phyloP scores from a whole-genome alignment of 2,888 invertebrate genomes.

The Dasysyrphus tricinctus region DNA sequence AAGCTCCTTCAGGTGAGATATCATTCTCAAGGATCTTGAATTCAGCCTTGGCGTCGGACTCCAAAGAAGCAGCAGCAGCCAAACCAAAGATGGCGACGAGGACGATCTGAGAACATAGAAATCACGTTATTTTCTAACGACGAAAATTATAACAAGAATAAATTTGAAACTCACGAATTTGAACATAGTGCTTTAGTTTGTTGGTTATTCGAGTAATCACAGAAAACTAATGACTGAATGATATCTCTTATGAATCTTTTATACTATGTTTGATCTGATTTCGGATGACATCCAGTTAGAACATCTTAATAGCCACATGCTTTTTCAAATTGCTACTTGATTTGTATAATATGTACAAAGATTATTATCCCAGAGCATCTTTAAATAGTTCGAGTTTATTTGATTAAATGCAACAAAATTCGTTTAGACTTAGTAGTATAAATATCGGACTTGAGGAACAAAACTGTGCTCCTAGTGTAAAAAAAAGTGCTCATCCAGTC shows the following conservation, averaged over 20 bases:
- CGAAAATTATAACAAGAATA: neutral
- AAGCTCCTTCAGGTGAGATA: constrained; percentile 82
- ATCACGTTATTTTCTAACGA: neutral
- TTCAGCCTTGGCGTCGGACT: constrained; percentile 80
- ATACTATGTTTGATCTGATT: constrained; percentile 1
- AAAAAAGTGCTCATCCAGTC: no score
- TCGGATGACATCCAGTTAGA: neutral
- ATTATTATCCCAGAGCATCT: neutral
- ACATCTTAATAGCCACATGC: neutral
- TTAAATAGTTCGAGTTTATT: neutral
- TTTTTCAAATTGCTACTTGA: neutral
- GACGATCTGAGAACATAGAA: constrained; percentile 68
- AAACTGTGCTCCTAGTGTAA: no score
- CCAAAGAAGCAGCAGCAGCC: constrained; percentile 79
- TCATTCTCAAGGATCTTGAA: constrained; percentile 78
- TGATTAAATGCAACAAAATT: neutral
- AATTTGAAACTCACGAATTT: constrained; percentile 44
- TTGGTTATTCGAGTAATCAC: constrained; percentile 35
- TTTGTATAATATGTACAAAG: neutral
- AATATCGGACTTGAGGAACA: no score
- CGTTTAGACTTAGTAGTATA: neutral
- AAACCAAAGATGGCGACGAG: constrained; percentile 79
- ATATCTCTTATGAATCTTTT: neutral
- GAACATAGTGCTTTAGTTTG: constrained; percentile 49
- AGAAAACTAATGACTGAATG: constrained; percentile 59